Percentiles rank a stretch among this genome's conserved stretches.
These are phyloP conservation scores for Hyppa rectilinea DNA, from an alignment of 2,888 invertebrate species.

Conservation along the genomic window DNA sequence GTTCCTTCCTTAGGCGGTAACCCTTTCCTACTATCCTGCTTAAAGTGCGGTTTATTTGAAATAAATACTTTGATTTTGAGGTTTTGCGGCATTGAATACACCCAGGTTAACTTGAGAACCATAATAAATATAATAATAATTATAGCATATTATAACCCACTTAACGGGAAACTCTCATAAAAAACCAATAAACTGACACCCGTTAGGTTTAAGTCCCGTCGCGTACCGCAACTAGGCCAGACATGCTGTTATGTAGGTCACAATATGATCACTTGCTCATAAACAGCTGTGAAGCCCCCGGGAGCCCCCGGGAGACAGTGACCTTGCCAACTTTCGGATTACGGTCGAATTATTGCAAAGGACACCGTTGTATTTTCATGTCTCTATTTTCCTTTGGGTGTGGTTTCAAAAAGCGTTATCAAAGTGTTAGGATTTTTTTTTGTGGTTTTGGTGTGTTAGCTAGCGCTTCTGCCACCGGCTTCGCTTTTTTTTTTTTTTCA, in stretches of 20 bases:
- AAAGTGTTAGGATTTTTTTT: not conserved
- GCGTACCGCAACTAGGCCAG: conserved; percentile 22
- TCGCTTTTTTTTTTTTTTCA: too few relatives aligned
- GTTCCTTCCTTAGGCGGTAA: too few relatives aligned
- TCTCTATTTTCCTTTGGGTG: conserved; percentile 2
- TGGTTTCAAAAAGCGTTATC: not conserved
- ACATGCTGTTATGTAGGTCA: conserved; percentile 45
- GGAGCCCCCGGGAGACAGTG: conserved; percentile 30
- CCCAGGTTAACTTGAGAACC: too few relatives aligned
- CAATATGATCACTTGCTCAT: conserved; percentile 48
- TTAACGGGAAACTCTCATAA: not conserved
- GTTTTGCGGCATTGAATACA: too few relatives aligned
- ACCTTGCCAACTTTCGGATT: conserved; percentile 46
- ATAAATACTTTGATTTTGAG: too few relatives aligned
- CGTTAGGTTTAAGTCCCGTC: not conserved
- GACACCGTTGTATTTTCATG: not conserved
- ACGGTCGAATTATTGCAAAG: conserved; percentile 32
- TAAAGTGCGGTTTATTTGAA: too few relatives aligned
- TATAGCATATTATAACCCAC: too few relatives aligned
- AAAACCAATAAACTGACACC: conserved; percentile 18
- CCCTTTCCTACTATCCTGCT: too few relatives aligned
- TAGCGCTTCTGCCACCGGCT: too few relatives aligned
- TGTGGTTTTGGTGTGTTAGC: too few relatives aligned
- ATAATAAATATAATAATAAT: too few relatives aligned
- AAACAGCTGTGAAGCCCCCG: conserved; percentile 41